These are phyloP conservation scores for Lampropteryx suffumata DNA, from an alignment of 2,888 invertebrate genomes.

Conservation along the genomic window DNA sequence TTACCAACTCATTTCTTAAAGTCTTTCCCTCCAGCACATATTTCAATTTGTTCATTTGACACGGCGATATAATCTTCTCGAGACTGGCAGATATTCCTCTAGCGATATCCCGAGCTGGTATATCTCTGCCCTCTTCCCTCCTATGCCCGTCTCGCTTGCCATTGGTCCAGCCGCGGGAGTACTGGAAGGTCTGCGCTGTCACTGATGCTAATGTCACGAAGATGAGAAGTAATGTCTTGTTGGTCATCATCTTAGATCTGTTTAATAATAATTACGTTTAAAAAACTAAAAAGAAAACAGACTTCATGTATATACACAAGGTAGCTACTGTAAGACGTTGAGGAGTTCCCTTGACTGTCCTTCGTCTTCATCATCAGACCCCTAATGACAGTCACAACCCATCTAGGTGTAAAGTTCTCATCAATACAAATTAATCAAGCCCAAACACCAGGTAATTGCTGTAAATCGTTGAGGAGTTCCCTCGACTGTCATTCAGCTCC, in stretches of 20 bases:
- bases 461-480: too few species aligned
- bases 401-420: too few species aligned
- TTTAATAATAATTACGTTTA: neutral
- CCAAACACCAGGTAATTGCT: too few species aligned
- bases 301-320: too few species aligned
- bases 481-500: too few species aligned
- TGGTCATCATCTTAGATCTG: conserved; percentile 50
- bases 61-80: conserved; percentile 67
- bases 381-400: too few species aligned
- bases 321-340: too few species aligned
- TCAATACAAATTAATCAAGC: too few species aligned
- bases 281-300: too few species aligned
- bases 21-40: conserved; percentile 78
- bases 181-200: conserved; percentile 88
- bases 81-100: conserved; percentile 40
- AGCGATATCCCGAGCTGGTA: conserved; percentile 41
- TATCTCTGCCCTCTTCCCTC: conserved; percentile 39
- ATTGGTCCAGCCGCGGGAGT: conserved; percentile 90
- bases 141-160: conserved; percentile 82
- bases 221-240: conserved; percentile 59
- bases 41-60: conserved; percentile 77
- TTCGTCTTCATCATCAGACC: too few species aligned
- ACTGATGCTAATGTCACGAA: conserved; percentile 70
- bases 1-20: conserved; percentile 61
- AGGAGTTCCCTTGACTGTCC: too few species aligned